Evolutionary conservation across 2,797 vertebrate genomes (phyloP), one percentile per base, ranked within the genome.

Genomic region (Alosa sapidissima): DNA sequence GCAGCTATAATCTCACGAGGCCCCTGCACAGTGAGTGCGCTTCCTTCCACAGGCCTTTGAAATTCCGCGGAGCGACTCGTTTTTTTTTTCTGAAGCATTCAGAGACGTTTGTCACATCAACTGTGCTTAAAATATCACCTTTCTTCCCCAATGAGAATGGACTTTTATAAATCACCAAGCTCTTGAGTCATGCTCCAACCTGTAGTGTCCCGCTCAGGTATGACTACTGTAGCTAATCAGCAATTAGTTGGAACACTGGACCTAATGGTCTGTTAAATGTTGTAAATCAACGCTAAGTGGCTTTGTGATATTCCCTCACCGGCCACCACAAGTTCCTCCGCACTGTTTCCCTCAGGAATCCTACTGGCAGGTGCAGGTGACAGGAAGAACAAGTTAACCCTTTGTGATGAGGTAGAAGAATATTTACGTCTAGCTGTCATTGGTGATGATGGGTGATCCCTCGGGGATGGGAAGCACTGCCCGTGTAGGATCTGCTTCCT

Each of bases 371-470:
- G 36, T 16, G 68, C 68, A 5, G 36, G n/a, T 41, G 68, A 41
- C 36, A 41, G 13, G 68, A 75, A 14, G 72, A 47, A 55, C 81
- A 92, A 90, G 93, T 95, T 95, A 95, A 94, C 95, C 93, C 92
- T 89, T 91, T 87, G 91, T 88, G 90, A 91, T 89, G 87, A 86
- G 92, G 91, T 93, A 90, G 91, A 90, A 89, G 92, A 94, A 93
- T 94, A 93, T 94, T 94, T 95, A 93, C 94, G 93, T 95, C 91
- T 91, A 84, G 90, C 92, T 94, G 93, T 95, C 94, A 94, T 89
- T 87, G 62, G 88, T 91, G 93, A 92, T 93, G 41, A 47, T 65
- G 93, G 84, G 82, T 88, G 88, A 87, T 89, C 91, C 92, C 91
- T 82, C 82, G 91, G 90, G 36, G 89, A 93, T 93, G 93, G 95